phyloP scores from a whole-genome alignment of 2,888 invertebrate genomes.

The Scaptodrosophila latifasciaeformis region DNA sequence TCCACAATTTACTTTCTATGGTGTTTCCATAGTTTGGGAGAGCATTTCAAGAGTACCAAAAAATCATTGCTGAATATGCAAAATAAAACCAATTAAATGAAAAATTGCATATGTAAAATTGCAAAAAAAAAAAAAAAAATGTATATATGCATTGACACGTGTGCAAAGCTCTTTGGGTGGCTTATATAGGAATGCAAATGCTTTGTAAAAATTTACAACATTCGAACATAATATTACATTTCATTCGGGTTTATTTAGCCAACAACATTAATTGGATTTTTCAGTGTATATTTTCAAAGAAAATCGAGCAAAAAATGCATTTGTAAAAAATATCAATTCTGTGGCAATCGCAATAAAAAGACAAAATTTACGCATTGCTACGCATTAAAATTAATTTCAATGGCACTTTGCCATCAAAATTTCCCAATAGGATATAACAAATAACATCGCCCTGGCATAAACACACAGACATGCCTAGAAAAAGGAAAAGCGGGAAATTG shows the following conservation, averaged over 20 bases:
- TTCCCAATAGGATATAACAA: conserved; percentile 34
- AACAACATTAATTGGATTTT: conserved; percentile 59
- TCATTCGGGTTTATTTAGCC: conserved; percentile 37
- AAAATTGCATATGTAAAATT: conserved; percentile 1
- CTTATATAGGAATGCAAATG: neutral
- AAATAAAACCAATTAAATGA: conserved; percentile 1
- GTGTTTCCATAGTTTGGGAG: too few species aligned
- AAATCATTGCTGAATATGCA: too few species aligned
- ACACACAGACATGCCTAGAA: too few species aligned
- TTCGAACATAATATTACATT: conserved; percentile 16
- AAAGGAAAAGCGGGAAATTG: too few species aligned
- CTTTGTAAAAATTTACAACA: too few species aligned
- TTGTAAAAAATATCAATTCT: neutral
- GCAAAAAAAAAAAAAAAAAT: neutral
- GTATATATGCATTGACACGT: conserved; percentile 14
- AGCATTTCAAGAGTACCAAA: too few species aligned
- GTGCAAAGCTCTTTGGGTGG: neutral
- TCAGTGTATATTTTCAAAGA: conserved; percentile 24
- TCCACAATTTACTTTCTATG: too few species aligned
- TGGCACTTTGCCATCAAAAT: conserved; percentile 39
- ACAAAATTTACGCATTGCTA: conserved; percentile 27
- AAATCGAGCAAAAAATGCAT: conserved; percentile 11
- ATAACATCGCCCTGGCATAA: too few species aligned
- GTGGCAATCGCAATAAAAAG: conserved; percentile 1
- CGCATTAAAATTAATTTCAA: conserved; percentile 53